Percentiles rank a stretch among this genome's conserved stretches.
These are phyloP conservation scores for Zaprionus davidi DNA, from an alignment of 1,140 invertebrate genomes.

Conservation along the genomic window DNA sequence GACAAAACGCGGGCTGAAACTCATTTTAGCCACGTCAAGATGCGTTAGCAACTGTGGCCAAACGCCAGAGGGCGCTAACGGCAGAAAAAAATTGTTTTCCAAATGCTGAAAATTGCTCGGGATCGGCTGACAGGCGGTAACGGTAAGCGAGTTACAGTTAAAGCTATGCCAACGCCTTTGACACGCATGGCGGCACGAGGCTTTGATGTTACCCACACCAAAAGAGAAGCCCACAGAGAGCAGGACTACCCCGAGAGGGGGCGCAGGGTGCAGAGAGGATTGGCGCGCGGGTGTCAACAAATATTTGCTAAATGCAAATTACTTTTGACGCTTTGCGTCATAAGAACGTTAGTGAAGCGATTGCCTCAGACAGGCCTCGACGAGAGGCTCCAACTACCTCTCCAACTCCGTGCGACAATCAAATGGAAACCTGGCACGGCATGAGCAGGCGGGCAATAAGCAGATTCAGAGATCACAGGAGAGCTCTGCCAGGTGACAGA, in stretches of 20 bases:
- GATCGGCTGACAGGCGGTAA: constrained; percentile 46
- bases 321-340: constrained; percentile 75
- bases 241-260: neutral
- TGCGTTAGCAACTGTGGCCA: constrained; percentile 47
- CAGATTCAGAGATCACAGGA: constrained; percentile 36
- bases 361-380: constrained; percentile 48
- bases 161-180: constrained; percentile 77
- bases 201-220: constrained; percentile 64
- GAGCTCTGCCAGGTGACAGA: constrained; percentile 30
- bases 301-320: constrained; percentile 81
- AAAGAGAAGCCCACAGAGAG: neutral
- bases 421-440: constrained; percentile 16
- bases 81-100: constrained; percentile 22
- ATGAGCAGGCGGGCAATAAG: constrained; percentile 7
- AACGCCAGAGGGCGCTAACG: constrained; percentile 40
- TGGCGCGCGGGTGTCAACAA: constrained; percentile 39
- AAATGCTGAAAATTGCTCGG: constrained; percentile 30
- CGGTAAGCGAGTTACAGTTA: constrained; percentile 67
- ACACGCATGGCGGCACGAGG: constrained; percentile 65
- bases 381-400: constrained; percentile 15
- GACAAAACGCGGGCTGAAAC: constrained; percentile 55
- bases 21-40: constrained; percentile 56
- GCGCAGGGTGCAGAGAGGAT: neutral
- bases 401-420: constrained; percentile 2
- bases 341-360: constrained; percentile 64